phyloP scores from a whole-genome alignment of 2,888 invertebrate species.

The Lordiphosa andalusiaca region DNA sequence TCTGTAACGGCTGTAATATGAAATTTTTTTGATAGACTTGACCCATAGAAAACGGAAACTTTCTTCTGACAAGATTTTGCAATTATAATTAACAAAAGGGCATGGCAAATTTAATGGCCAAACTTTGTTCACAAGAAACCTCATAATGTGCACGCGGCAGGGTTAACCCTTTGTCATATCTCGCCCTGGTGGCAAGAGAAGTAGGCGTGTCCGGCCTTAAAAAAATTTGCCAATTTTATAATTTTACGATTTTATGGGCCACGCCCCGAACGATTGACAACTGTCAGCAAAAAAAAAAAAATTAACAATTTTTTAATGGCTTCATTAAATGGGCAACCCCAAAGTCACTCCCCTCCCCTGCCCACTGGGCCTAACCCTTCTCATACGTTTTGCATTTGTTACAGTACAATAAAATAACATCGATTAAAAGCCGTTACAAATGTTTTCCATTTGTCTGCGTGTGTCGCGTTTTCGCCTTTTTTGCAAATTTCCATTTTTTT shows the following conservation, averaged over 20 bases:
- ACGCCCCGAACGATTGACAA: conserved; percentile 63
- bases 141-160: conserved; percentile 36
- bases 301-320: conserved; percentile 57
- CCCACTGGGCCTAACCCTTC: conserved; percentile 41
- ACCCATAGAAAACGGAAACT: conserved; percentile 1
- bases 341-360: conserved; percentile 8
- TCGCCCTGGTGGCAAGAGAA: conserved; percentile 13
- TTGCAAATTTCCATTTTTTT: conserved; percentile 19
- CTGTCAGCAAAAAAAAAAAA: conserved; percentile 55
- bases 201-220: conserved; percentile 32
- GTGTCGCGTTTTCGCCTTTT: conserved; percentile 44
- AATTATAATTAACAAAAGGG: conserved; percentile 51
- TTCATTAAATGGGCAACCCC: conserved; percentile 55
- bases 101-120: conserved; percentile 65
- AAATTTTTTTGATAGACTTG: conserved; percentile 1
- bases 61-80: conserved; percentile 55
- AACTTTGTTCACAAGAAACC: conserved; percentile 47
- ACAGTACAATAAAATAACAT: conserved; percentile 44
- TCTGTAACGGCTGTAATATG: conserved; percentile 48
- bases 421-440: conserved; percentile 73
- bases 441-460: conserved; percentile 73
- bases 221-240: conserved; percentile 53
- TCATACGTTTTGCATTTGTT: conserved; percentile 60
- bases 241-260: conserved; percentile 54
- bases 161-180: conserved; percentile 44